Evolutionary conservation across 2,113 vertebrate species (phyloP).

Genomic region (Amphiprion percula): DNA sequence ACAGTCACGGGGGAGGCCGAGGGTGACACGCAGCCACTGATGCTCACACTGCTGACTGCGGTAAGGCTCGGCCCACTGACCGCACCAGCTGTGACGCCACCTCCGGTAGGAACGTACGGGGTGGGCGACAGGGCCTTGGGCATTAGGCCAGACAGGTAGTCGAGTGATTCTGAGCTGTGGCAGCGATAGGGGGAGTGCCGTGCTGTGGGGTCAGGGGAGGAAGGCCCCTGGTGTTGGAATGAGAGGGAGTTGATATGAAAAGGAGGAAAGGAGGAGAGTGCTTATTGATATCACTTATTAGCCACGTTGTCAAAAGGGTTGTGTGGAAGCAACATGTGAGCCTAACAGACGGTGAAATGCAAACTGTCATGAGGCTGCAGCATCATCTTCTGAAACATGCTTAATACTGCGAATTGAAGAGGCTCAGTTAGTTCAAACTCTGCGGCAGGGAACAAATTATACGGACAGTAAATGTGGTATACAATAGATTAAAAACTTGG

Average conservation of each 20-base stretch:
- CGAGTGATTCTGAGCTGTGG: conserved; percentile 81
- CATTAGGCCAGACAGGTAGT: conserved; percentile 84
- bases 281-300: conserved; percentile 73
- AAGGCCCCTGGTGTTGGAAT: conserved; percentile 66
- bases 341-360: conserved; percentile 37
- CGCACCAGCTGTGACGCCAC: conserved; percentile 53
- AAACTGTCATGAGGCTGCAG: conserved; percentile 43
- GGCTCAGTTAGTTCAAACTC: conserved; percentile 68
- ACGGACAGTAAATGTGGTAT: conserved; percentile 21
- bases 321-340: conserved; percentile 48
- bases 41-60: conserved; percentile 42
- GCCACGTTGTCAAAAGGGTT: conserved; percentile 56
- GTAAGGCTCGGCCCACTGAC: conserved; percentile 33
- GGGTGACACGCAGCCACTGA: conserved; percentile 66
- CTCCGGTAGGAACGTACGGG: conserved; percentile 72
- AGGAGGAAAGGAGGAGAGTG: conserved; percentile 68
- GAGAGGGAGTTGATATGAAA: conserved; percentile 58
- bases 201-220: conserved; percentile 67
- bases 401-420: conserved; percentile 73
- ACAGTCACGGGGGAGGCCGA: conserved; percentile 83
- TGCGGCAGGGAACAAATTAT: conserved; percentile 30
- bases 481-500: conserved; percentile 24
- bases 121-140: conserved; percentile 79
- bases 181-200: conserved; percentile 74
- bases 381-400: conserved; percentile 46